Evolutionary conservation across 2,888 invertebrate species (phyloP), one percentile per base, ranked within the genome.

Genomic region (Ligdia adustata): DNA sequence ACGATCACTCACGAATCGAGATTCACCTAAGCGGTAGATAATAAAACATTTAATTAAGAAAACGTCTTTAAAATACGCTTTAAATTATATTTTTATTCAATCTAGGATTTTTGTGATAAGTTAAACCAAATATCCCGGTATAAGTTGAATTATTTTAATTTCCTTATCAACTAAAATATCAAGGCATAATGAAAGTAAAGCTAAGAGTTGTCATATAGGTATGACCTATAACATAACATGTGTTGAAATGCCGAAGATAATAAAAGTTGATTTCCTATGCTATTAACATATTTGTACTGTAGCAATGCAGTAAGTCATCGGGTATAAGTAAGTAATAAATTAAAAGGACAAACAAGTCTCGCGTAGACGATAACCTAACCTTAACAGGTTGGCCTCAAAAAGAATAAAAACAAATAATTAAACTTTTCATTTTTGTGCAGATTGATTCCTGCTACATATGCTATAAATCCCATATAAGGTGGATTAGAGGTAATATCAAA

Each of bases 311-410:
- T 15, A 40, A 32, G 18, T n/a, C 26, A 20, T 28, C 39, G 39
- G 41, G 31, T 41, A 38, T 41, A 43, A 31, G 26, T 11, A 14
- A 29, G n/a, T 35, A 14, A 49, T 33, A 37, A 46, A 35, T 18
- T 24, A 47, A 64, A 71, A 75, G 73, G 76, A 69, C 64, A 55
- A n/a, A 48, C 68, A 13, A 54, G 55, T 61, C n/a, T 35, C 20
- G 47, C 57, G 57, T 56, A 53, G 54, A 43, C 39, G 34, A 41
- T 64, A 62, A 65, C 64, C 63, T 56, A 62, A 34, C 45, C 33
- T 13, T 45, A 43, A 49, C 47, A 40, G 4, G 57, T 40, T 53
- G 66, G 60, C 70, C 71, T 72, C 62, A 56, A 20, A 47, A 47
- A 43, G 50, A 37, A 45, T 37, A 46, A 51, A 42, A 6, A 32